These are phyloP conservation scores for Macroteleia sp. DNA, from an alignment of 2,888 invertebrate species.

Conservation along the genomic window DNA sequence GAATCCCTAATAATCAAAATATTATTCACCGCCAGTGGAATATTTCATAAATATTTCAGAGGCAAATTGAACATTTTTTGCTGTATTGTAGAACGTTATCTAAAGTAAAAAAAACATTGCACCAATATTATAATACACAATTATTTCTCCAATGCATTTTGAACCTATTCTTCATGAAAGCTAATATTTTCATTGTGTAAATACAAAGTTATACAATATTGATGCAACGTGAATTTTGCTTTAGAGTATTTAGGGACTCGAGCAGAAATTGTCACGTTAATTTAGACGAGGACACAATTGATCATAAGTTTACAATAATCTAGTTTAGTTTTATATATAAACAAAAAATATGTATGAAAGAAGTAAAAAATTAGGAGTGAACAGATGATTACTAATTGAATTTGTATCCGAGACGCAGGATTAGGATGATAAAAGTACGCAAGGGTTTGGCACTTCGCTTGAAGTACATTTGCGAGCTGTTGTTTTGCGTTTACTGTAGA, in stretches of 20 bases:
- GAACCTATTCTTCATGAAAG: neutral
- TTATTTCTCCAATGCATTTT: no score
- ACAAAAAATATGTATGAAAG: constrained; percentile 25
- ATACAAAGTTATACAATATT: neutral
- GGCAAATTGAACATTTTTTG: no score
- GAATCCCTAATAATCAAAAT: no score
- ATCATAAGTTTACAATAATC: constrained; percentile 44
- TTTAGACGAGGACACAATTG: constrained; percentile 24
- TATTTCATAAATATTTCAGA: constrained; percentile 17
- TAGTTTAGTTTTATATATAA: constrained; percentile 58
- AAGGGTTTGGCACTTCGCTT: neutral
- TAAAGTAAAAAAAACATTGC: no score
- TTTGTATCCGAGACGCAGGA: neutral
- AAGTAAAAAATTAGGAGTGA: constrained; percentile 18
- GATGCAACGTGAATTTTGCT: neutral
- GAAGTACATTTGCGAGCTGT: constrained; percentile 5
- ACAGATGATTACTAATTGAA: constrained; percentile 6
- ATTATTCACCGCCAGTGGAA: no score
- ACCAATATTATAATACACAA: no score
- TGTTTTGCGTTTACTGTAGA: constrained; percentile 8
- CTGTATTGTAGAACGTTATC: no score
- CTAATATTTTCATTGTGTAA: constrained; percentile 3
- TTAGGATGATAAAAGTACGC: neutral
- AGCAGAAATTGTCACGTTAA: constrained; percentile 4
- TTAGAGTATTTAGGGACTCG: neutral